Conservation (phyloP, 1,140 invertebrate genomes). For the Papilio dardanus region DNA sequence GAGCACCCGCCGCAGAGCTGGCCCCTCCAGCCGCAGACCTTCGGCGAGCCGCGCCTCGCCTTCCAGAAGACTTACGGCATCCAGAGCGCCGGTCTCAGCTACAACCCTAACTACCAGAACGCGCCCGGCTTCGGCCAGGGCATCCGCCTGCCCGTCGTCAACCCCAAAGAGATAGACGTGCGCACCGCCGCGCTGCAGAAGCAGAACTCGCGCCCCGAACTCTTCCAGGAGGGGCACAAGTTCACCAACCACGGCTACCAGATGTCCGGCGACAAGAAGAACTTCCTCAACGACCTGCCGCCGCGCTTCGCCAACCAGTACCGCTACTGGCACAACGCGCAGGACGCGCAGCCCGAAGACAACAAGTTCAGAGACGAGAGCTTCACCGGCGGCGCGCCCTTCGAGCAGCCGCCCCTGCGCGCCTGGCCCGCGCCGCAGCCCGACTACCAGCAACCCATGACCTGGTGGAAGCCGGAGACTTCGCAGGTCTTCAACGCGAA, state of each 20-base stretch:
- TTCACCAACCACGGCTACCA: conserved; percentile 64
- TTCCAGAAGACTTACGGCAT: conserved; percentile 72
- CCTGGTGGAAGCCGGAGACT: conserved; percentile 71
- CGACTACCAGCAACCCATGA: conserved; percentile 54
- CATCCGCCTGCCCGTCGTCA: conserved; percentile 77
- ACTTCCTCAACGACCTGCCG: conserved; percentile 73
- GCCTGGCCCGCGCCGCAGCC: conserved; percentile 45
- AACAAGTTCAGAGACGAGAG: conserved; percentile 72
- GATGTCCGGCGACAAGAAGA: conserved; percentile 71
- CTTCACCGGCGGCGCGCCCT: conserved; percentile 47
- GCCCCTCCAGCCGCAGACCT: conserved; percentile 45
- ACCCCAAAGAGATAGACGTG: conserved; percentile 81
- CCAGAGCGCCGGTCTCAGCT: conserved; percentile 57
- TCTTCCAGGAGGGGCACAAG: conserved; percentile 67
- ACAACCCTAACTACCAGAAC: conserved; percentile 59
- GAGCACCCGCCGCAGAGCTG: conserved; percentile 51
- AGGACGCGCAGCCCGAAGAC: conserved; percentile 63
- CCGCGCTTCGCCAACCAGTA: conserved; percentile 78
- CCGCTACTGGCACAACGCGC: conserved; percentile 69
- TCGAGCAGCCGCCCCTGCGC: conserved; percentile 39
- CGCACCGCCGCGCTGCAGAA: conserved; percentile 76
- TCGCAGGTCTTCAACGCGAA: conserved; percentile 50
- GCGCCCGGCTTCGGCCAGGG: conserved; percentile 52
- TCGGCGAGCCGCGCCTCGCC: conserved; percentile 53
- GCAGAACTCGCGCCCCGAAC: conserved; percentile 68